Evolutionary conservation across 2,797 vertebrate species (phyloP).

Genomic region (Chiroxiphia lanceolata): DNA sequence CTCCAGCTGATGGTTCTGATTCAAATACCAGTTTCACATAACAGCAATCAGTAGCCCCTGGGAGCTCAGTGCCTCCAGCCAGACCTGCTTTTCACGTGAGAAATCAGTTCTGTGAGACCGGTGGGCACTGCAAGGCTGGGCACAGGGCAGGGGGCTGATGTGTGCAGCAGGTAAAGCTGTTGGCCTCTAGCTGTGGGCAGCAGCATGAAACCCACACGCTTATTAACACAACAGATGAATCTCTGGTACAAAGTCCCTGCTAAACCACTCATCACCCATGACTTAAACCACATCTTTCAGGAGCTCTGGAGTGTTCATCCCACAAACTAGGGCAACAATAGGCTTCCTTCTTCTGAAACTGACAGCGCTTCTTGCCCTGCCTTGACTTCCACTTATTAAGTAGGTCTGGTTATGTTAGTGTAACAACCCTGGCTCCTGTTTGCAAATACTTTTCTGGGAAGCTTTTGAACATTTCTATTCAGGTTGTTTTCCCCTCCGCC

Average conservation of each 20-base stretch:
- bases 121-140: background rate
- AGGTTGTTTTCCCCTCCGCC: background rate
- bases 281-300: background rate
- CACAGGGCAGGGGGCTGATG: accelerated
- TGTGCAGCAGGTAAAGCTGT: background rate
- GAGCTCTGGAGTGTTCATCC: background rate
- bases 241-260: background rate
- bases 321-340: background rate
- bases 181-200: background rate
- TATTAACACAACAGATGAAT: background rate
- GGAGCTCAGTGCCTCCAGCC: background rate
- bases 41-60: background rate
- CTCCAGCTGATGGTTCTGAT: background rate
- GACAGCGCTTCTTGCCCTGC: background rate
- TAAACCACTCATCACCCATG: accelerated
- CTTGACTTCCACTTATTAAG: background rate
- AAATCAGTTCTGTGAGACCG: accelerated
- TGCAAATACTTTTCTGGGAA: background rate
- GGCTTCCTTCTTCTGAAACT: background rate
- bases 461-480: background rate
- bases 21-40: background rate
- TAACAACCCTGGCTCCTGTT: background rate
- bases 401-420: accelerated
- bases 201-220: background rate
- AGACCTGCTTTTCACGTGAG: background rate